These are phyloP conservation scores for Sarcophaga variegata DNA, from an alignment of 2,888 invertebrate genomes.

Conservation along the genomic window DNA sequence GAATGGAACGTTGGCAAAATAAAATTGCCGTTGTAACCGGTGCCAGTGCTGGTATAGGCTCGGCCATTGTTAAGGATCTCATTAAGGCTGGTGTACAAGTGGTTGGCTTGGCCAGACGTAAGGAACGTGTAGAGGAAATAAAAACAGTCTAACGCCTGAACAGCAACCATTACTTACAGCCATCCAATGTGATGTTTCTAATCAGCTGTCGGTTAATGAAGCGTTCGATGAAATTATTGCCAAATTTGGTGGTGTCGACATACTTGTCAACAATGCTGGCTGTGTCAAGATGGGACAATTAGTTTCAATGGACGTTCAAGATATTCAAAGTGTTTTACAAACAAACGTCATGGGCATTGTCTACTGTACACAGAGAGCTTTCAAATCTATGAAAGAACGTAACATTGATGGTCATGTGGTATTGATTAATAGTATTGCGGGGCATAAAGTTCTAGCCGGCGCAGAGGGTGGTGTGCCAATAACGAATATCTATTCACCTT, in stretches of 20 bases:
- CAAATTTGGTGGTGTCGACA: conserved; percentile 83
- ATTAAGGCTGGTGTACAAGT: conserved; percentile 83
- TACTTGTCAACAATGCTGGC: conserved; percentile 85
- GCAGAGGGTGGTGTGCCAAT: conserved; percentile 62
- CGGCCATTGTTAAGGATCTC: conserved; percentile 82
- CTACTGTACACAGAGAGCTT: conserved; percentile 82
- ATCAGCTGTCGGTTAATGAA: conserved; percentile 83
- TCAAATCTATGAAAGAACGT: conserved; percentile 82
- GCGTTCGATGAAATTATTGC: conserved; percentile 83
- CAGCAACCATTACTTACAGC: conserved; percentile 77
- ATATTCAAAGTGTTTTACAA: conserved; percentile 79
- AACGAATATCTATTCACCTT: conserved; percentile 77
- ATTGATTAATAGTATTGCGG: conserved; percentile 81
- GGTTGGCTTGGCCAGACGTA: conserved; percentile 83
- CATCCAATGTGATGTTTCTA: conserved; percentile 83
- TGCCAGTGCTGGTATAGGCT: conserved; percentile 85
- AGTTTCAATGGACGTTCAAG: conserved; percentile 71
- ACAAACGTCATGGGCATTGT: conserved; percentile 82
- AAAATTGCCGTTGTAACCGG: conserved; percentile 86
- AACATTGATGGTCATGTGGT: conserved; percentile 82
- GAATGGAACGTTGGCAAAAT: conserved; percentile 85
- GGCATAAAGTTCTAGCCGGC: conserved; percentile 75
- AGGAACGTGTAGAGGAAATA: conserved; percentile 81
- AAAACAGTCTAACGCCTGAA: conserved; percentile 70
- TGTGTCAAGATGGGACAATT: conserved; percentile 74